Percentiles rank a stretch among this genome's conserved stretches.
Conservation (phyloP, 2,113 vertebrate species). For the Bostrychus sinensis region DNA sequence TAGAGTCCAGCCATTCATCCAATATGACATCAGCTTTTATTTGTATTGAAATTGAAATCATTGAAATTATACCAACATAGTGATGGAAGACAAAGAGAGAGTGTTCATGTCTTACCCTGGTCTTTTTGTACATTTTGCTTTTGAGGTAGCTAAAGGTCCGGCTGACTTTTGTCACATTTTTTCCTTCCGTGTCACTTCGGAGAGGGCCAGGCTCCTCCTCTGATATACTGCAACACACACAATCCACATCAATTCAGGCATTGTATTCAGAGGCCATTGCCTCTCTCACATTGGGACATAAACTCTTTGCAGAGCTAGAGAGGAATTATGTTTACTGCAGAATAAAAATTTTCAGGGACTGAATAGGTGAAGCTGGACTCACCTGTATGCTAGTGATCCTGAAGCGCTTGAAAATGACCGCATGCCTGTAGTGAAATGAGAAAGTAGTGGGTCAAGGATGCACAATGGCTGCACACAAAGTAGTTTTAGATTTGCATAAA, state of each 20-base stretch:
- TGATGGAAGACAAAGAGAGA: neutral
- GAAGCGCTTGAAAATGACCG: constrained; percentile 74
- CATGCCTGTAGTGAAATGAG: constrained; percentile 73
- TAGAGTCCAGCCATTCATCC: neutral
- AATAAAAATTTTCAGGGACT: constrained; percentile 7
- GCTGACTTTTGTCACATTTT: constrained; percentile 90
- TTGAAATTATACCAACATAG: constrained; percentile 4
- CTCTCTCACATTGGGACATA: too few relatives aligned
- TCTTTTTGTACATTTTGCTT: constrained; percentile 99
- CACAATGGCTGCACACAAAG: neutral
- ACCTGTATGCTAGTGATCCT: constrained; percentile 89
- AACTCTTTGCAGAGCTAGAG: constrained; percentile 13
- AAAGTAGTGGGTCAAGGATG: constrained; percentile 11
- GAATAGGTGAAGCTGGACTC: constrained; percentile 18
- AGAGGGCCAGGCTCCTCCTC: constrained; percentile 88
- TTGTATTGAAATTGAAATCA: constrained; percentile 12
- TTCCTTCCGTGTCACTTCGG: constrained; percentile 83
- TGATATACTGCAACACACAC: constrained; percentile 81
- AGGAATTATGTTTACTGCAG: neutral
- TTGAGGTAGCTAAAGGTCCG: constrained; percentile 99
- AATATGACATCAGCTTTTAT: constrained; percentile 9
- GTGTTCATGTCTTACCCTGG: constrained; percentile 81
- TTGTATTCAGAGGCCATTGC: constrained; percentile 11
- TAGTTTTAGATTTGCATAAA: neutral
- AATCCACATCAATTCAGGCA: neutral